phyloP scores from a whole-genome alignment of 2,113 vertebrate species.

The Semicossyphus pulcher region DNA sequence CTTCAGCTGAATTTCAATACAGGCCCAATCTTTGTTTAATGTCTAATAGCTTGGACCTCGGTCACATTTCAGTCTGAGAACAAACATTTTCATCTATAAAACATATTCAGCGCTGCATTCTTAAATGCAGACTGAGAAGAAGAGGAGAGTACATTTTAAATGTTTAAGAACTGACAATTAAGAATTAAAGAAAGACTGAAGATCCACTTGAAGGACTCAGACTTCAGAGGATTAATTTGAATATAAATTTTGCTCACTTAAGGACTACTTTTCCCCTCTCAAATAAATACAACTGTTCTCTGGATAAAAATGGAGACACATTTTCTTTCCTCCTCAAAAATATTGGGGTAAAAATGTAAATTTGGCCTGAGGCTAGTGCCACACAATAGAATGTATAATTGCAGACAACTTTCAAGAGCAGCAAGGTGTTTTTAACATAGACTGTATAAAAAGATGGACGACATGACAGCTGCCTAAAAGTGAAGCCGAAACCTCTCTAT shows the following conservation, averaged over 20 bases:
- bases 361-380: conserved; percentile 14
- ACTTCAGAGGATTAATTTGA: not conserved
- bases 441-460: too few species aligned
- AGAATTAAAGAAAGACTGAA: conserved; percentile 3
- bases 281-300: not conserved
- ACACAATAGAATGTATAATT: conserved; percentile 7
- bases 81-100: conserved; percentile 2
- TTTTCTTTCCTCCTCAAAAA: not conserved
- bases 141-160: not conserved
- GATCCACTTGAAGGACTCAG: not conserved
- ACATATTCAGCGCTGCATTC: not conserved
- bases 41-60: not conserved
- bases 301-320: not conserved
- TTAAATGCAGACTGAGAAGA: not conserved
- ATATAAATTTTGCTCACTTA: not conserved
- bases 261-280: not conserved
- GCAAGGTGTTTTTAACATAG: too few species aligned
- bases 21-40: not conserved
- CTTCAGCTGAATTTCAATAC: not conserved
- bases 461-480: too few species aligned
- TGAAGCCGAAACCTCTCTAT: too few species aligned
- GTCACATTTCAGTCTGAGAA: conserved; percentile 3
- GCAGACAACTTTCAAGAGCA: too few species aligned
- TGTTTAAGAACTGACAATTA: not conserved
- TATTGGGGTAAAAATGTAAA: not conserved